Evolutionary conservation across 1,140 invertebrate genomes (phyloP), one percentile per base, ranked within the genome.

Genomic region (Drosophila mojavensis): DNA sequence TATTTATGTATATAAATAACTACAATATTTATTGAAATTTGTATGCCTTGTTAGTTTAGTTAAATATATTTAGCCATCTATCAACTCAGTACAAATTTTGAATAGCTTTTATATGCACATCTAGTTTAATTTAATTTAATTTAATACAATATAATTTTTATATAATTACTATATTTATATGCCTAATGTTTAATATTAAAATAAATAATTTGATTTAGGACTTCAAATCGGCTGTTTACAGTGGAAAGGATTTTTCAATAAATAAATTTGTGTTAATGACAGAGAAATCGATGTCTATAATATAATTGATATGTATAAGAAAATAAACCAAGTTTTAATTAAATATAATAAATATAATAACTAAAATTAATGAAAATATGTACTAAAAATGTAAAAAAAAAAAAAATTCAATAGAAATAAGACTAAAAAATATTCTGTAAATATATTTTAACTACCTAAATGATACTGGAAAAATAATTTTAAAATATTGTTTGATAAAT

Each of bases 11-110:
- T 86, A 79, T 20, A 20, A 67, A 82, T 88, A 77, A 47, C 69
- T 85, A 78, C 55, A 51, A 58, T 85, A 86, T 75, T 85, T 85
- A 81, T 85, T 66, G 62, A 74, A 70, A 65, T 80, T 80, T 54
- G 13, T 73, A 85, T 84, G 69, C 66, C 70, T 45, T 45, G 15
- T 39, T 9, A 45, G 48, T 53, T 56, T n/a, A 48, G 69, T 65
- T 68, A 9, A 45, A 63, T 54, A 62, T 54, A 39, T 53, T 64
- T 66, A 68, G 62, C 63, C 72, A 51, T 60, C 64, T 54, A 73
- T 66, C 55, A 78, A 81, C 61, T 88, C 82, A 86, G 83, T 86
- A 82, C 75, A 74, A 64, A 79, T 68, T 48, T 39, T 67, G 55
- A 53, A 47, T 64, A 65, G 54, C 54, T 47, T 48, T 33, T 17